Base-by-base conservation (phyloP, 2,113 vertebrate species). In the Pimephales promelas region DNA sequence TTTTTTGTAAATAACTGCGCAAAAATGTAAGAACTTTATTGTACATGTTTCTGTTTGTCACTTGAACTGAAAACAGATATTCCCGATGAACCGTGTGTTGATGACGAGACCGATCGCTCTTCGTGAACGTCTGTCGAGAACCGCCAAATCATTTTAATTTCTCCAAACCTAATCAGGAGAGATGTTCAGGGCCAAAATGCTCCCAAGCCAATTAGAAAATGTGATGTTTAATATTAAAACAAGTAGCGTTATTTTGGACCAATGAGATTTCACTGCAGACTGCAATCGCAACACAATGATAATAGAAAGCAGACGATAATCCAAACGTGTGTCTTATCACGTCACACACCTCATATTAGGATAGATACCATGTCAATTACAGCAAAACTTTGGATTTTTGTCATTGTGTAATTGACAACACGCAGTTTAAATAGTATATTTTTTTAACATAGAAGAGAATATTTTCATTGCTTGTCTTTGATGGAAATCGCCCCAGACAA, bases 21-120 rank as follows among this genome's bases (percentile, higher is more conserved):
- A 86, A 86, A 86, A 88, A 86, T 88, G 34, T 14, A 86, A 78
- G 75, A 90, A 90, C 92, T 92, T 92, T 92, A 90, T 92, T 93
- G 92, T 93, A 87, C 18, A 87, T 82, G 84, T 92, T 95, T 93
- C 92, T 81, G 88, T 93, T 93, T 92, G 89, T 93, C 91, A 93
- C 91, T 92, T 90, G 86, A 93, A 91, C 84, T 78, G 82, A 92
- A 90, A 92, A 92, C n/a, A 56, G 82, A 83, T 56, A 84, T 64
- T 83, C 70, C 40, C 83, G 79, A 82, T 66, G 36, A 80, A 52
- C 77, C 87, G 87, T 89, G 75, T 89, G 90, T 89, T 90, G 89
- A 91, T 81, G 84, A 88, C 89, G 89, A 91, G 88, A 90, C 86
- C 90, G 73, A 80, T 71, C 71, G 92, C 93, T 92, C 94, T 95